These are phyloP conservation scores for Eulacestoma nigropectus DNA, from an alignment of 2,113 vertebrate genomes.

Conservation along the genomic window DNA sequence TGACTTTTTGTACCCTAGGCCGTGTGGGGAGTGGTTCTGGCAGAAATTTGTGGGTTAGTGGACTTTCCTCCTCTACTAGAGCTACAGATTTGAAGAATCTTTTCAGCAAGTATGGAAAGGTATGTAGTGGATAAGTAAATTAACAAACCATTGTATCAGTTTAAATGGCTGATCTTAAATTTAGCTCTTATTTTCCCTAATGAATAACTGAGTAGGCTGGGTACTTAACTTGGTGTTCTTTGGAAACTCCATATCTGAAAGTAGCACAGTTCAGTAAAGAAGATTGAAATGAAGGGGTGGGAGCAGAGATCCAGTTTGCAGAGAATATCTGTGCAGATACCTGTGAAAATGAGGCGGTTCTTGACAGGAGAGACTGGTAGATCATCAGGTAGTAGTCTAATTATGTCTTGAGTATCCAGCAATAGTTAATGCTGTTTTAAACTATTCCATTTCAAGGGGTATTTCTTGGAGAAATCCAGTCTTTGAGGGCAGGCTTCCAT, in stretches of 20 bases:
- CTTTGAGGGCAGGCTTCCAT: neutral
- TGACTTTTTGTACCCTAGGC: conserved; percentile 27
- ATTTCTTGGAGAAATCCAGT: neutral
- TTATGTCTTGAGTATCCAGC: neutral
- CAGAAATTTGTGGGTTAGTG: conserved; percentile 95
- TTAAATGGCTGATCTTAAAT: neutral
- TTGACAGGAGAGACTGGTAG: neutral
- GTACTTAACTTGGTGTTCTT: neutral
- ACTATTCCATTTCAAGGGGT: neutral
- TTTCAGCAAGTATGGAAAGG: conserved; percentile 98
- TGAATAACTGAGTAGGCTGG: neutral
- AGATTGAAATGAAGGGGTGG: neutral
- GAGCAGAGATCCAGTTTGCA: neutral
- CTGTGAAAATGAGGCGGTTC: neutral
- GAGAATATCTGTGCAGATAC: neutral
- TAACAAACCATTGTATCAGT: neutral
- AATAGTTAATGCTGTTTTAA: neutral
- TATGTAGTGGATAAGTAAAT: neutral
- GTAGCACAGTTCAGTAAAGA: neutral
- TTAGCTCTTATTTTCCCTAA: neutral
- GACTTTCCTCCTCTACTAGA: conserved; percentile 91
- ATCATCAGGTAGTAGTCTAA: neutral
- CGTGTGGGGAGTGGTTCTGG: conserved; percentile 69
- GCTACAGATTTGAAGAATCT: conserved; percentile 95
- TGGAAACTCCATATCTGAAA: neutral